Base-by-base conservation (phyloP, 2,113 vertebrate species). In the Chlorodrepanis virens region DNA sequence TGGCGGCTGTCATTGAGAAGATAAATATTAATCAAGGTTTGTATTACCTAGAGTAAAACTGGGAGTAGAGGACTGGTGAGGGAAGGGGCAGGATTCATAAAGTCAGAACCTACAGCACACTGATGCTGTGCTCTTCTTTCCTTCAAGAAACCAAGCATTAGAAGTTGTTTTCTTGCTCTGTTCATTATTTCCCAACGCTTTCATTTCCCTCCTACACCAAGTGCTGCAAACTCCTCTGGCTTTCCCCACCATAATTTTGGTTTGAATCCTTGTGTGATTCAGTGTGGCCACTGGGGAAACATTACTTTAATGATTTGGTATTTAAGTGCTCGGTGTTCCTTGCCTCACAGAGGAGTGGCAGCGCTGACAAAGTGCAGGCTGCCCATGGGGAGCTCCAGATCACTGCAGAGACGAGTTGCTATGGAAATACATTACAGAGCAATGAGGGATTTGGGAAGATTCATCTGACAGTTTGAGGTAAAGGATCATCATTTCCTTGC, bases 271-370 rank as follows among this genome's bases (percentile, higher is more conserved):
- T 20, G 85, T 56, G 69, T 87, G 95, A 71, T 77, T 87, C 74
- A 52, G 50, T 3, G 47, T 78, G 82, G 87, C 56, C 90, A 65
- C 92, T 40, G 49, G 95, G 94, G 93, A 94, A 45, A 33, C 80
- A 80, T 94, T 95, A 68, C 83, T 89, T 75, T 94, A 92, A 97
- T 94, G 96, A 96, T 97, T 75, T 93, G 96, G 87, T 93, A 5
- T 94, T 97, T 83, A 87, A 83, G 67, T 89, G 96, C 94, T 92
- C 81, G 21, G 83, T 72, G 86, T 61, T 95, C 79, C 89, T 94
- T 64, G 91, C 91, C 80, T 81, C 93, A 83, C 77, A 76, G 77
- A 78, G 96, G 87, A 92, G 87, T 65, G 2, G 93, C 90, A 95
- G 93, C 20, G 0, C 42, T 96, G 94, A 94, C 92, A 87, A 72